These are phyloP conservation scores for Scaptomyza pallida DNA, from an alignment of 1,140 invertebrate genomes.

Conservation along the genomic window DNA sequence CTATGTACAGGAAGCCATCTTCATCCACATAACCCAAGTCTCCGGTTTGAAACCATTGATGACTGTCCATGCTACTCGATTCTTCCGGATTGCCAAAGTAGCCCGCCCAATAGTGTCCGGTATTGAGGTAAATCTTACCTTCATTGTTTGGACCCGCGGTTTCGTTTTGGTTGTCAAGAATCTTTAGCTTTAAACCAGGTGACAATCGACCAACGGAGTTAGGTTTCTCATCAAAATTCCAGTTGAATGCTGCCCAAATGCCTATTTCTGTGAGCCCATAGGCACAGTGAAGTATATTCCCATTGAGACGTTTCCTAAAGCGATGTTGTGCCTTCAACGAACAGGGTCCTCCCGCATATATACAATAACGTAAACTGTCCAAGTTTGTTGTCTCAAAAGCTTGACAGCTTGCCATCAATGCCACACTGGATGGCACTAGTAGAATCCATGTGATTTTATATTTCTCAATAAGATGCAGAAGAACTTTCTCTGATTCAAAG, in stretches of 20 bases:
- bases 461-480: slow-evolving; percentile 23
- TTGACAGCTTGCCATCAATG: slow-evolving; percentile 1
- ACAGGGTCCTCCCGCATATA: slow-evolving; percentile 25
- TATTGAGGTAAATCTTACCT: slow-evolving; percentile 78
- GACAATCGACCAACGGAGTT: slow-evolving; percentile 13
- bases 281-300: slow-evolving; percentile 15
- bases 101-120: slow-evolving; percentile 49
- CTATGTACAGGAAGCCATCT: slow-evolving; percentile 87
- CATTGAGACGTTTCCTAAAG: slow-evolving; percentile 19
- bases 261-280: slow-evolving; percentile 38
- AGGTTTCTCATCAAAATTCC: slow-evolving; percentile 21
- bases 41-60: slow-evolving; percentile 90
- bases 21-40: slow-evolving; percentile 89
- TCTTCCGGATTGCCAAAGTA: slow-evolving; percentile 85
- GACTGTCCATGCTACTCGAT: slow-evolving; percentile 85
- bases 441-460: slow-evolving; percentile 34
- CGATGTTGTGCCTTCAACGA: slow-evolving; percentile 2
- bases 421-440: slow-evolving; percentile 1
- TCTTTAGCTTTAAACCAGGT: slow-evolving; percentile 12
- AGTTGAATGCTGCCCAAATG: slow-evolving; percentile 9
- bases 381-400: slow-evolving; percentile 1
- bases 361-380: slow-evolving; percentile 19
- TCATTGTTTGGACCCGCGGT: slow-evolving; percentile 52
- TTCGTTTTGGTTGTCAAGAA: slow-evolving; percentile 18
- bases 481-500: too few relatives aligned